These are phyloP conservation scores for Asarcornis scutulata DNA, from an alignment of 2,113 vertebrate species.

Conservation along the genomic window DNA sequence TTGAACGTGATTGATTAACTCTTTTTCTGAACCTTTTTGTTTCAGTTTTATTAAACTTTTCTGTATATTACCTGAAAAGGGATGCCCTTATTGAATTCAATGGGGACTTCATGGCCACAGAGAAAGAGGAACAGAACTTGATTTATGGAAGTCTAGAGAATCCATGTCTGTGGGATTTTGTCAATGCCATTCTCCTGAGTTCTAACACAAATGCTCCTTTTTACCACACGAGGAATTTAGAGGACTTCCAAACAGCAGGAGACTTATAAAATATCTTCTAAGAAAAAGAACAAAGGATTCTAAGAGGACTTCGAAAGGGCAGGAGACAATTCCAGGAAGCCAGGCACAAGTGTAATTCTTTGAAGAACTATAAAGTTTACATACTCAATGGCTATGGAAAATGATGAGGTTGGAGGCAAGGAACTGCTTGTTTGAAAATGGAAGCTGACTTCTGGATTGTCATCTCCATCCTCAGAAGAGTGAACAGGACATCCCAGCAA, in stretches of 20 bases:
- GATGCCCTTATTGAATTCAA: neutral
- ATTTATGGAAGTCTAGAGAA: neutral
- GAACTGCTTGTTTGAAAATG: neutral
- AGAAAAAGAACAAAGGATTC: too few species aligned
- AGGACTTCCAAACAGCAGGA: neutral
- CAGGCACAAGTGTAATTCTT: neutral
- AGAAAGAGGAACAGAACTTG: neutral
- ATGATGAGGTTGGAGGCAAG: neutral
- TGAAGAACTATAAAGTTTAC: neutral
- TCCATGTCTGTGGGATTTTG: neutral
- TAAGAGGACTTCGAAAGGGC: neutral
- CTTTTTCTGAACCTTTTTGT: neutral
- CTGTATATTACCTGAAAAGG: neutral
- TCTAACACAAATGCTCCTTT: neutral
- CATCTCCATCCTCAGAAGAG: neutral
- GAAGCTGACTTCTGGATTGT: neutral
- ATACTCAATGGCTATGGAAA: neutral
- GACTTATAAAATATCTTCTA: neutral
- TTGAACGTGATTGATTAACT: neutral
- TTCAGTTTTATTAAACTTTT: neutral
- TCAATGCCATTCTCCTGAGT: rapidly evolving
- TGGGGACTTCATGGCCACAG: neutral
- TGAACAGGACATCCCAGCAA: neutral
- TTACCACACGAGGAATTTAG: neutral
- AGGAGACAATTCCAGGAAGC: neutral